Percentiles rank a stretch among this genome's conserved stretches.
Evolutionary conservation across 2,113 vertebrate genomes (phyloP).

Genomic region (Sceloporus undulatus): DNA sequence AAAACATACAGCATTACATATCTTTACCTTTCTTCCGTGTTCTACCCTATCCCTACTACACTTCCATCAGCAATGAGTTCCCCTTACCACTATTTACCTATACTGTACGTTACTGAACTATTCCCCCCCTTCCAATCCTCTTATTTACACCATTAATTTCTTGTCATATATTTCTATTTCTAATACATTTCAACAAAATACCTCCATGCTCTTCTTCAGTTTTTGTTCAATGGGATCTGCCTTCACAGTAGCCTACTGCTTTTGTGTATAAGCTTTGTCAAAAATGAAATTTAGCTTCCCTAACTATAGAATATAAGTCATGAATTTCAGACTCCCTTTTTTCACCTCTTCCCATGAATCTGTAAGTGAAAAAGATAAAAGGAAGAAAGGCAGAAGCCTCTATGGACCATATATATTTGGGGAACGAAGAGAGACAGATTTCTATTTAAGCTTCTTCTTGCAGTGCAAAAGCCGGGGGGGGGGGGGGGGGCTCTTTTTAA

Average conservation of each 20-base stretch:
- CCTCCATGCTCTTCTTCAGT: not conserved
- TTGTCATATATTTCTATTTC: too few relatives aligned
- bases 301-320: conserved; percentile 18
- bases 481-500: conserved; percentile 45
- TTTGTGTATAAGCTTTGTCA: not conserved
- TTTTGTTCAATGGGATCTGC: not conserved
- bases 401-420: conserved; percentile 37
- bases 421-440: conserved; percentile 15
- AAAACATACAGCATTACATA: too few relatives aligned
- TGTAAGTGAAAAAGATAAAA: not conserved
- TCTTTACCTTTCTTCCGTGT: too few relatives aligned
- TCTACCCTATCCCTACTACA: too few relatives aligned
- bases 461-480: conserved; percentile 47
- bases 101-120: too few relatives aligned
- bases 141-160: too few relatives aligned
- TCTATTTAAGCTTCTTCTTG: conserved; percentile 50
- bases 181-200: not conserved
- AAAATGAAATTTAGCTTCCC: conserved; percentile 15
- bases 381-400: conserved; percentile 32
- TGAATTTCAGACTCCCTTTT: not conserved
- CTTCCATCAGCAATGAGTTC: too few relatives aligned
- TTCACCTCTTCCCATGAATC: not conserved
- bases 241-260: not conserved
- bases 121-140: too few relatives aligned
- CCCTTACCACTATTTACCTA: too few relatives aligned